Base-by-base conservation (phyloP, 2,113 vertebrate species). In the Mus spicilegus region DNA sequence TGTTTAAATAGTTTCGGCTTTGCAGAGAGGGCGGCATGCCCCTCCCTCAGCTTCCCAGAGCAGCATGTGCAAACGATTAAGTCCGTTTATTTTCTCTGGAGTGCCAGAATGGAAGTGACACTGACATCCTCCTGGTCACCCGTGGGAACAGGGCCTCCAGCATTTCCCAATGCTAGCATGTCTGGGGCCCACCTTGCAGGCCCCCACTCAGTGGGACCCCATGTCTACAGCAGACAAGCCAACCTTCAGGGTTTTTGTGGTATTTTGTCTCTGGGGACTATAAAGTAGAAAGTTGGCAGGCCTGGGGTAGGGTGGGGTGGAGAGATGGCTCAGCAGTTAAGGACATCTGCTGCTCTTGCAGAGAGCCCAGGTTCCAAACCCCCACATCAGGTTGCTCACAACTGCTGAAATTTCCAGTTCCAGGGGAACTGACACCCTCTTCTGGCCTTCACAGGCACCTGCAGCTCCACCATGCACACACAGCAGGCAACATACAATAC, bases 21-120 rank as follows among this genome's bases (percentile, higher is more conserved):
- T 80, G 76, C 97, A 73, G 97, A 96, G 97, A 97, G 98, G 97
- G 97, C 96, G 76, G 0, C 93, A 89, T 86, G 96, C 94, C 96
- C 33, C 76, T 82, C 97, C 97, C 97, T 93, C 95, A 93, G 97
- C 94, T 95, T 97, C 97, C 96, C 76, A 42, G 96, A 97, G 96
- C 96, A 7, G 96, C 98, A 98, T 98, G 97, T 98, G 98, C 94
- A 96, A 98, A 97, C 96, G 92, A 98, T 98, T 98, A 98, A 75
- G 97, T 90, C 4, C 54, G 97, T 98, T 98, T 98, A 98, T 98
- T 98, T 98, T 98, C 95, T 98, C 98, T 95, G 94, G 96, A 96
- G 96, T 72, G 92, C 97, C 96, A 88, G 88, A 97, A 98, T 98
- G 98, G 98, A 98, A 98, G 94, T 7, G 92, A 97, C 97, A 97